These are phyloP conservation scores for Sesamia nonagrioides DNA, from an alignment of 1,140 invertebrate genomes.

Conservation along the genomic window DNA sequence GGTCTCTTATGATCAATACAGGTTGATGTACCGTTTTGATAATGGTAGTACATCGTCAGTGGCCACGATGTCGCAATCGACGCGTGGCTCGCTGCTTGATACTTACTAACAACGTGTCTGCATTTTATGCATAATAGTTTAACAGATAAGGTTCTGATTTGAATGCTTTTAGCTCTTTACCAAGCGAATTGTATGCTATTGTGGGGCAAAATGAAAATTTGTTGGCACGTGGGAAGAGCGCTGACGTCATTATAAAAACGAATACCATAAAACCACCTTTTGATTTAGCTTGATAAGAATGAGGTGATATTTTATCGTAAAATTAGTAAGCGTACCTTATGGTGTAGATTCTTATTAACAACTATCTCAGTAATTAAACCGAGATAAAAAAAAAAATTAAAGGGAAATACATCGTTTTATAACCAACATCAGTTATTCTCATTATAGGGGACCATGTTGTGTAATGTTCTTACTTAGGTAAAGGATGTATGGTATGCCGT, in stretches of 20 bases:
- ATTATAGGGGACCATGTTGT: no score
- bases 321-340: slow-evolving; percentile 54
- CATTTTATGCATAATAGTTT: slow-evolving; percentile 60
- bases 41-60: slow-evolving; percentile 67
- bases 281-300: no score
- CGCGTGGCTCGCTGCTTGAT: slow-evolving; percentile 73
- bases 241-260: slow-evolving; percentile 68
- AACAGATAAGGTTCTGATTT: slow-evolving; percentile 36
- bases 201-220: slow-evolving; percentile 40
- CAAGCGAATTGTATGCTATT: slow-evolving; percentile 53
- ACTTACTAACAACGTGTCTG: slow-evolving; percentile 51
- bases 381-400: slow-evolving; percentile 16
- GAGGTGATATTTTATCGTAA: slow-evolving; percentile 57
- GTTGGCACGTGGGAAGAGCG: slow-evolving; percentile 67
- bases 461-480: no score
- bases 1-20: slow-evolving; percentile 50
- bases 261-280: slow-evolving; percentile 49
- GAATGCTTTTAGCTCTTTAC: slow-evolving; percentile 3
- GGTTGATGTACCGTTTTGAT: slow-evolving; percentile 65
- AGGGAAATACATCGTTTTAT: neutral
- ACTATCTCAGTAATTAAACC: no score
- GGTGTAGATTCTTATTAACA: slow-evolving; percentile 39
- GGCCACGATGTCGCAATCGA: slow-evolving; percentile 74
- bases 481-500: no score
- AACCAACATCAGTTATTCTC: no score